Evolutionary conservation across 2,797 vertebrate genomes (phyloP).

Genomic region (Chloroceryle inda): DNA sequence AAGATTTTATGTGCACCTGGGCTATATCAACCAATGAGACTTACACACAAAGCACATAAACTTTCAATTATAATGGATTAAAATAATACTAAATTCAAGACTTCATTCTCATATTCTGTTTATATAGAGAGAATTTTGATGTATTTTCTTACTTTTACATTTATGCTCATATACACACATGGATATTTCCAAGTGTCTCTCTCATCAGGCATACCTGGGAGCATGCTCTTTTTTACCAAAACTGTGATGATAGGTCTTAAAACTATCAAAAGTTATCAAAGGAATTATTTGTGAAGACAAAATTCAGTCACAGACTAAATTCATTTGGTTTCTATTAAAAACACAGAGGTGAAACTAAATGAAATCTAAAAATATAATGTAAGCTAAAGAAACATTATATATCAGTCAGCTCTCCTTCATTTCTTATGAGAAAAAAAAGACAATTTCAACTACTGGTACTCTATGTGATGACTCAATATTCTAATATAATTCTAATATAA

Average conservation of each 20-base stretch:
- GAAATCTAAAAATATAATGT: slow-evolving; percentile 11
- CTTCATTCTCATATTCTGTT: not conserved
- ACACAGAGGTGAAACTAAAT: not conserved
- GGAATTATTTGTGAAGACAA: slow-evolving; percentile 26
- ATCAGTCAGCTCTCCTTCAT: not conserved
- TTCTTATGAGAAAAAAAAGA: not conserved
- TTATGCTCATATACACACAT: accelerated
- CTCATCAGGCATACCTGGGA: not conserved
- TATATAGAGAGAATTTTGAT: not conserved
- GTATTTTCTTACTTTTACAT: not conserved
- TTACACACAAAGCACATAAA: not conserved
- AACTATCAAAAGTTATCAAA: not conserved
- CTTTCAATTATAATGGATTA: not conserved
- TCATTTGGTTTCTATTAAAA: slow-evolving; percentile 46
- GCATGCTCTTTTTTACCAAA: not conserved
- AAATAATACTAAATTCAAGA: not conserved
- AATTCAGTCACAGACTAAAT: not conserved
- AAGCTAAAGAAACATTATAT: not conserved
- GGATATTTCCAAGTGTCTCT: not conserved
- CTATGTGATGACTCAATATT: not conserved
- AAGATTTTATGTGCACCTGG: slow-evolving; percentile 51
- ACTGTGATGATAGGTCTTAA: not conserved
- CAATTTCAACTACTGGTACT: not conserved
- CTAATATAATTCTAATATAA: not conserved
- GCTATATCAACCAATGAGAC: slow-evolving; percentile 15